A percentile compares a stretch with the other conserved stretches of the same genome.
These are phyloP conservation scores for Solenodon paradoxus DNA, from an alignment of 2,113 vertebrate genomes.

Conservation along the genomic window DNA sequence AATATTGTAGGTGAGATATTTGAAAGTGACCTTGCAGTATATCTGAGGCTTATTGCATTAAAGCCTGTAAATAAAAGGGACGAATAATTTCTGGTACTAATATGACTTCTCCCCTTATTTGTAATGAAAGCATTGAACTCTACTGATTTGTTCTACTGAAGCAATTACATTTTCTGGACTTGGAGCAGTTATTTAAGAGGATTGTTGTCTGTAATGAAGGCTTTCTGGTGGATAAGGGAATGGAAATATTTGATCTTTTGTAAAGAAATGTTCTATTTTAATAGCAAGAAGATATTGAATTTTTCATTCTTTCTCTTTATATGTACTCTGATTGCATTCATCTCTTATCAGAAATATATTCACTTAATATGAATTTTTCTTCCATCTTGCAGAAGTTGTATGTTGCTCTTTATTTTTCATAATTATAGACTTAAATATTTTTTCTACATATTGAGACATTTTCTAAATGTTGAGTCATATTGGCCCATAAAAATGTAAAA, in stretches of 20 bases:
- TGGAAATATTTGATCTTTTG: constrained; percentile 31
- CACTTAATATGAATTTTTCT: background rate
- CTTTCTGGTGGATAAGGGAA: background rate
- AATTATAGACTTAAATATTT: background rate
- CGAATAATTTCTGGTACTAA: constrained; percentile 59
- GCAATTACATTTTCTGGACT: constrained; percentile 63
- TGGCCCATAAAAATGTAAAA: background rate
- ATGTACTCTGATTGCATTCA: background rate
- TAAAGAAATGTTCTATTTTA: constrained; percentile 7
- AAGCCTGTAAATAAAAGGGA: constrained; percentile 70
- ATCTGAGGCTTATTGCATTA: constrained; percentile 61
- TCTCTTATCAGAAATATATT: background rate
- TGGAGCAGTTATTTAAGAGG: constrained; percentile 58
- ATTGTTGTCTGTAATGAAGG: constrained; percentile 50
- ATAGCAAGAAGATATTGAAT: background rate
- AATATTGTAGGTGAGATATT: constrained; percentile 69
- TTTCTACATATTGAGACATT: background rate
- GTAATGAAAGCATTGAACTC: constrained; percentile 71
- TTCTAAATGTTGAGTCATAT: background rate
- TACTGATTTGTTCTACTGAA: constrained; percentile 49
- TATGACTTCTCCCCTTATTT: constrained; percentile 39
- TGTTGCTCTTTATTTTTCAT: background rate
- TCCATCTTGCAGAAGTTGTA: background rate
- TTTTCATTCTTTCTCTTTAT: background rate
- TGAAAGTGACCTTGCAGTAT: constrained; percentile 64